Conservation (phyloP, 2,888 invertebrate genomes). For the Scaptodrosophila latifasciaeformis region DNA sequence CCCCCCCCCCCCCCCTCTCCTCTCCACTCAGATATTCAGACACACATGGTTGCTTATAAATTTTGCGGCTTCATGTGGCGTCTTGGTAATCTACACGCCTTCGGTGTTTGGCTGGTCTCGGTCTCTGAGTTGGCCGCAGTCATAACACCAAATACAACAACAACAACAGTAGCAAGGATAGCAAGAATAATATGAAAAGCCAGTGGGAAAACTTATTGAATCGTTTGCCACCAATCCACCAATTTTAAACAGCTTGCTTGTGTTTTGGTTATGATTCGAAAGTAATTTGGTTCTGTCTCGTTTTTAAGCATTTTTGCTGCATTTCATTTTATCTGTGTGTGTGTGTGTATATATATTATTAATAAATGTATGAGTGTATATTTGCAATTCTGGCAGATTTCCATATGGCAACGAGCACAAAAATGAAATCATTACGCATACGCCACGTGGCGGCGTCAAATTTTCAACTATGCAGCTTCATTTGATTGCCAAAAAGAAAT, state of each 20-base stretch:
- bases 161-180: neutral
- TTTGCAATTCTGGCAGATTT: neutral
- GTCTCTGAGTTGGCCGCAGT: neutral
- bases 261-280: neutral
- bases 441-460: slow-evolving; percentile 10
- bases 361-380: neutral
- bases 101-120: too few species aligned
- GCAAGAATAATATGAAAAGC: too few species aligned
- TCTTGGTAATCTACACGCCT: slow-evolving; percentile 11
- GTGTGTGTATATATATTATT: neutral
- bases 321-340: neutral
- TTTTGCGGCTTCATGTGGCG: slow-evolving; percentile 30
- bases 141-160: slow-evolving; percentile 2
- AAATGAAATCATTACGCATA: slow-evolving; percentile 21
- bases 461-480: slow-evolving; percentile 30
- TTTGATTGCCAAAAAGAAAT: slow-evolving; percentile 20
- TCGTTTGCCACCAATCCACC: neutral
- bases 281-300: neutral
- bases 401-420: too few species aligned
- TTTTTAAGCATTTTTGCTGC: neutral
- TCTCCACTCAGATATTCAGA: too few species aligned
- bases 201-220: slow-evolving; percentile 15
- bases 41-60: neutral
- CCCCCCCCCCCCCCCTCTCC: too few species aligned
- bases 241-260: neutral